Evolutionary conservation across 2,797 vertebrate species (phyloP).

Genomic region (Petrocephalus schoutedeni): DNA sequence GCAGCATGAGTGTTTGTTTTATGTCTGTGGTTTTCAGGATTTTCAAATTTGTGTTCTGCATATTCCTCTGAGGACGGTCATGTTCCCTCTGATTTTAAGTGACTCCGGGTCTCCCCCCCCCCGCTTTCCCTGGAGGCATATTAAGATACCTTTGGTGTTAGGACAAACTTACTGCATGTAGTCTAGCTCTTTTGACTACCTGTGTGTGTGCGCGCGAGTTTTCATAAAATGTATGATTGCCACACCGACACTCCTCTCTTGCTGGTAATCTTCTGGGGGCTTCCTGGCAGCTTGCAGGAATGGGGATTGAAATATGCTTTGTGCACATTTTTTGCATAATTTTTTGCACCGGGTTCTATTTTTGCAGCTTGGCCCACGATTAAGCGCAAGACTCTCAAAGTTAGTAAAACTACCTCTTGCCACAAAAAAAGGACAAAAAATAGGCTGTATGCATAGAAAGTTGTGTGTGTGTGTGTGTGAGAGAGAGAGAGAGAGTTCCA

Average conservation of each 20-base stretch:
- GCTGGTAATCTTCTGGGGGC: background rate
- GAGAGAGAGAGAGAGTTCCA: background rate
- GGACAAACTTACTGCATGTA: background rate
- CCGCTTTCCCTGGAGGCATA: background rate
- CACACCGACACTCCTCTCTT: background rate
- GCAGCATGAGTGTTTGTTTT: slow-evolving; percentile 25
- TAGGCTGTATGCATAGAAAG: background rate
- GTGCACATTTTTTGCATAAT: background rate
- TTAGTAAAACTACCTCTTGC: background rate
- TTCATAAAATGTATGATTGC: background rate
- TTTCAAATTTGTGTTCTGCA: background rate
- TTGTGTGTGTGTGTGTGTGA: background rate
- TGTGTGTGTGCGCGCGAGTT: background rate
- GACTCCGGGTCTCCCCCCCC: background rate
- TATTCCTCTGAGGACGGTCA: background rate
- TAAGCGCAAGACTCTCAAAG: background rate
- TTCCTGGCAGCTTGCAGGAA: background rate
- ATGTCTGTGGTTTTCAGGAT: background rate
- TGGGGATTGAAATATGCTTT: background rate
- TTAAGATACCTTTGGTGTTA: background rate
- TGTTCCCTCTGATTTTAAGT: background rate
- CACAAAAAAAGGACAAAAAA: background rate
- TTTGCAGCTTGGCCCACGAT: background rate
- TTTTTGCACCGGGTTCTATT: background rate
- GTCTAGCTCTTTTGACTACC: background rate